Base-by-base conservation (phyloP, 2,797 vertebrate species). In the Botia almorhae region DNA sequence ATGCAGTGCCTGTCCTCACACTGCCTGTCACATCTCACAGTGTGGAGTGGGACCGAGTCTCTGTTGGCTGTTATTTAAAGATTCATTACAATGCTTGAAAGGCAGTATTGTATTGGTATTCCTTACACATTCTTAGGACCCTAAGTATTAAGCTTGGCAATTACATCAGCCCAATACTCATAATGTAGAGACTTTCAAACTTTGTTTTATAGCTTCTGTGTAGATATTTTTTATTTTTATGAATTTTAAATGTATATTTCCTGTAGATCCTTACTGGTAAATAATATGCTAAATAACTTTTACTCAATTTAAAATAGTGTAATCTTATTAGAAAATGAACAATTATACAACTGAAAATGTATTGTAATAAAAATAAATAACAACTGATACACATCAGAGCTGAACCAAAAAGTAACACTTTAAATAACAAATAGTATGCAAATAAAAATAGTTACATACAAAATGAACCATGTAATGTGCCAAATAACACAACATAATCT, bases 1-100 rank as follows among this genome's bases (percentile, higher is more conserved):
- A 86, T 92, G 91, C 91, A 85, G 90, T 89, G 82, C 89, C 88
- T 75, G 84, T 85, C 70, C 53, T 84, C 29, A 46, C 67, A 69
- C 85, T 88, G 85, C 61, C 76, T 67, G 69, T 76, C 71, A 81
- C 75, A 81, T 89, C 82, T 90, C 86, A 68, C 63, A 36, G 21
- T 48, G 78, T 68, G 65, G 26, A 33, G 33, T 3, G 5, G 17
- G n/a, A 48, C 46, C 3, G 21, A 43, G 43, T 55, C 58, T 65
- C 11, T 55, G 14, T 72, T 72, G 48, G 69, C 36, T 68, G 69
- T 21, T 14, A 7, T n/a, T 19, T 64, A 72, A 48, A 63, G 68
- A 72, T 72, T 63, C 14, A 39, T 79, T 78, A 61, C 56, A 51
- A 39, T 63, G 68, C 17, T 67, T 70, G 43, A n/a, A 63, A 78